phyloP scores from a whole-genome alignment of 2,888 invertebrate species.

The Trachelus troglodyta region DNA sequence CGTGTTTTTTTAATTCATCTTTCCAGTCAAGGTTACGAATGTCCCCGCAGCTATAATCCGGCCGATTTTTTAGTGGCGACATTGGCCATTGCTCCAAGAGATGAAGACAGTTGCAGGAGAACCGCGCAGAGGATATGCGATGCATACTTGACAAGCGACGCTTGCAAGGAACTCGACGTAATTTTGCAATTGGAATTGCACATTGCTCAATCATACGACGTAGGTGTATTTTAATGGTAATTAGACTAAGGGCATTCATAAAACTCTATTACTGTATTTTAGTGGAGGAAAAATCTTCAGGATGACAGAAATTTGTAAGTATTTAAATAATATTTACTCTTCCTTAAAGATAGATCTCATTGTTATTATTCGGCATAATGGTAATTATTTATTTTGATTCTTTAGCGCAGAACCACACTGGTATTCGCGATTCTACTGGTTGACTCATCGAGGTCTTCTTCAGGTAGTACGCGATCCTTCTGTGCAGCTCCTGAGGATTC shows the following conservation, averaged over 20 bases:
- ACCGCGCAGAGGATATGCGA: slow-evolving; percentile 81
- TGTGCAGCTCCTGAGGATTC: slow-evolving; percentile 78
- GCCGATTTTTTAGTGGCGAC: slow-evolving; percentile 91
- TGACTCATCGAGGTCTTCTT: slow-evolving; percentile 80
- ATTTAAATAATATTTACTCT: slow-evolving; percentile 1
- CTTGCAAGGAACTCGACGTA: slow-evolving; percentile 81
- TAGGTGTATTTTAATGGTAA: slow-evolving; percentile 42
- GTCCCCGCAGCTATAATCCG: slow-evolving; percentile 87
- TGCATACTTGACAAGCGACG: slow-evolving; percentile 81
- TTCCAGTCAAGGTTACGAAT: slow-evolving; percentile 77
- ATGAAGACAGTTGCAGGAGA: slow-evolving; percentile 77
- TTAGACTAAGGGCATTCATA: not conserved
- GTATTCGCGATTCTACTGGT: slow-evolving; percentile 79
- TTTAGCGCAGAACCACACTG: slow-evolving; percentile 74
- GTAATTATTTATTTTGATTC: slow-evolving; percentile 1
- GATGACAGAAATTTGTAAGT: slow-evolving; percentile 40
- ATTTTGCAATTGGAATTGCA: slow-evolving; percentile 80
- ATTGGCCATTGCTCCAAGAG: slow-evolving; percentile 82
- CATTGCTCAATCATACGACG: slow-evolving; percentile 71
- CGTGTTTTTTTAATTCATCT: slow-evolving; percentile 10
- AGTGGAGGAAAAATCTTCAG: slow-evolving; percentile 32
- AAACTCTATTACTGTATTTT: slow-evolving; percentile 16
- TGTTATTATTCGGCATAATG: not conserved
- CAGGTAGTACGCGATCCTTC: slow-evolving; percentile 84
- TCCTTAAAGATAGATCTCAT: not conserved